Evolutionary conservation across 2,113 vertebrate species (phyloP).

Genomic region (Platichthys flesus): DNA sequence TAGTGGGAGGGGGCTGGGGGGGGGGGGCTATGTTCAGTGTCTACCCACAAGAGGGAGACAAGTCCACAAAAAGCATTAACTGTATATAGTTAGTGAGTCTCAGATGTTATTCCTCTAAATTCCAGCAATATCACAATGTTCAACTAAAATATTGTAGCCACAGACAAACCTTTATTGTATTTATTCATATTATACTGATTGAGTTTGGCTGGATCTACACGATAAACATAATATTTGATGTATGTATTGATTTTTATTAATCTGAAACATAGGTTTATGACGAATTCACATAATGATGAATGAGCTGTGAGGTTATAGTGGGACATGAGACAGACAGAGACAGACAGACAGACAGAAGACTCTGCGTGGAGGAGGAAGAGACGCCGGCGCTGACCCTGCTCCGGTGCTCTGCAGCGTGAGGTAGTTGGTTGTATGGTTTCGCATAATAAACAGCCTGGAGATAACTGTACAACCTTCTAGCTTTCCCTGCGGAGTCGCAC

Average conservation of each 20-base stretch:
- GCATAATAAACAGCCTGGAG: constrained; percentile 87
- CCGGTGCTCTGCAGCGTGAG: constrained; percentile 84
- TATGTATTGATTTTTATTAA: not conserved
- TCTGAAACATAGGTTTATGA: not conserved
- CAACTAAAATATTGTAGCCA: constrained; percentile 4
- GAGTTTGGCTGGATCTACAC: not conserved
- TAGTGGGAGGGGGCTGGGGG: constrained; percentile 25
- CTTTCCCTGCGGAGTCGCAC: constrained; percentile 85
- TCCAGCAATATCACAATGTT: not conserved
- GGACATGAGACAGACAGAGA: not conserved
- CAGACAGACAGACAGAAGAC: constrained; percentile 2
- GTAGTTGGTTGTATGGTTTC: constrained; percentile 90
- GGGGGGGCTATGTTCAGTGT: constrained; percentile 39
- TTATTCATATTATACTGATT: not conserved
- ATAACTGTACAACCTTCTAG: constrained; percentile 90
- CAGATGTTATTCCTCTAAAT: not conserved
- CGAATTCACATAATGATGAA: constrained; percentile 1
- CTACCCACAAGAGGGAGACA: constrained; percentile 80
- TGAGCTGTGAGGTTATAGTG: not conserved
- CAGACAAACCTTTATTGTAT: not conserved
- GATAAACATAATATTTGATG: no score
- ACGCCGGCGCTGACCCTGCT: constrained; percentile 50
- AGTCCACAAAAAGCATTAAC: constrained; percentile 40
- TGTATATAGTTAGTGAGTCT: not conserved
- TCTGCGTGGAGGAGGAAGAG: constrained; percentile 30